Evolutionary conservation across 1,140 invertebrate genomes (phyloP), one percentile per base, ranked within the genome.

Genomic region (Drosophila fuyamai): DNA sequence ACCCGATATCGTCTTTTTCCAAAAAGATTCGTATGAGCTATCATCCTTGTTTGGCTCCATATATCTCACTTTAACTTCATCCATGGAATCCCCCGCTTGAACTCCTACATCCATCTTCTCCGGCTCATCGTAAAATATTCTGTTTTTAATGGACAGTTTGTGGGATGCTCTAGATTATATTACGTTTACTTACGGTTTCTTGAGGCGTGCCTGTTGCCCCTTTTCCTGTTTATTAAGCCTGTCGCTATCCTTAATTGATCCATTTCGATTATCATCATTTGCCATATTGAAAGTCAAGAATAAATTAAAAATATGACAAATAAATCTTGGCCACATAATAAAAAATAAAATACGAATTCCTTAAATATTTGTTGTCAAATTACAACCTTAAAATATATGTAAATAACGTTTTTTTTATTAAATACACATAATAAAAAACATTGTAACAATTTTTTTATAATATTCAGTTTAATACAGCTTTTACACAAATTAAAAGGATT

Each of bases 251-350:
- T 51, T 18, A n/a, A 2, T 27, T 4, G 14, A 13, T 29, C 14
- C 12, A 40, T 48, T 12, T 23, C 4, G 44, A 6, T 13, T 36
- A 38, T 68, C 14, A n/a, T 66, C 12, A 36, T 66, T 53, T 38
- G 29, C 61, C 65, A 68, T 68, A 38, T 66, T 65, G 8, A 29
- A 44, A 10, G 4, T 23, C 10, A 1, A 14, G 13, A 13, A 41
- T 32, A n/a, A n/a, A 9, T 16, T 0, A 3, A 10, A 63, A 6
- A 8, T n/a, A 9, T 53, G 47, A 51, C 38, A 18, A 13, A n/a
- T n/a, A 51, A 43, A 1, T 29, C 13, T 13, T 5, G 14, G 14
- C 12, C 6, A 3, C 23, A n/a, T 27, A 13, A n/a, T 27, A 8
- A 1, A 29, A 29, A 29, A 29, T 0, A 29, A 29, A 29, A 29